Evolutionary conservation across 2,888 invertebrate species (phyloP), one percentile per base, ranked within the genome.

Genomic region (Trissolcus japonicus): DNA sequence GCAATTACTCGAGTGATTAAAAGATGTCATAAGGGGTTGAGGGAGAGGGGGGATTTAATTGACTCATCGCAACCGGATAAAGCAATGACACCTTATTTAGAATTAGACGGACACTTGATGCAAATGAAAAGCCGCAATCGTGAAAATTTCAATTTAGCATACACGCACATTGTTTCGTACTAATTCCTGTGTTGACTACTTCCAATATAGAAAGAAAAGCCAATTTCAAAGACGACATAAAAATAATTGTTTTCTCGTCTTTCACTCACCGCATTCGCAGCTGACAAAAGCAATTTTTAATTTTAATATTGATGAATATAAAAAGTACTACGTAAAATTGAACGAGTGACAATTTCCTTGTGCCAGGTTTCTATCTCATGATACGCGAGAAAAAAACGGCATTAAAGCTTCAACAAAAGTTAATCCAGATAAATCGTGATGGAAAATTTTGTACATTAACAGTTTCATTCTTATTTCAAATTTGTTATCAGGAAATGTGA

Each of bases 251-350:
- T 11, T 56, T 40, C 35, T 16, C 40, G 14, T 29, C 41, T 35
- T 9, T 56, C 41, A 9, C 40, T 40, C 40, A 17, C 40, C 29
- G 35, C n/a, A n/a, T 55, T 35, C 35, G n/a, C 17, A 3, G 35
- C 35, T 29, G 17, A 17, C 14, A 11, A 14, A 17, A 16, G 35
- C 56, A 17, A 56, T 56, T 56, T 56, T 40, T 56, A 35, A 56
- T 56, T 56, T 40, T 56, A 35, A 56, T 56, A 56, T 41, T 56
- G n/a, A n/a, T n/a, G n/a, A 56, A 56, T 56, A 16, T 17, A 51
- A 19, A 51, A 51, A 9, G 35, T 35, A 40, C 14, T 13, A 40
- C 56, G 41, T 40, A 41, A 17, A 11, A 16, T 56, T 56, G 40
- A 56, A 56, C 40, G 35, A 25, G 16, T 51, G 55, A 55, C 55